Evolutionary conservation across 2,888 invertebrate species (phyloP).

Genomic region (Dioctria linearis): DNA sequence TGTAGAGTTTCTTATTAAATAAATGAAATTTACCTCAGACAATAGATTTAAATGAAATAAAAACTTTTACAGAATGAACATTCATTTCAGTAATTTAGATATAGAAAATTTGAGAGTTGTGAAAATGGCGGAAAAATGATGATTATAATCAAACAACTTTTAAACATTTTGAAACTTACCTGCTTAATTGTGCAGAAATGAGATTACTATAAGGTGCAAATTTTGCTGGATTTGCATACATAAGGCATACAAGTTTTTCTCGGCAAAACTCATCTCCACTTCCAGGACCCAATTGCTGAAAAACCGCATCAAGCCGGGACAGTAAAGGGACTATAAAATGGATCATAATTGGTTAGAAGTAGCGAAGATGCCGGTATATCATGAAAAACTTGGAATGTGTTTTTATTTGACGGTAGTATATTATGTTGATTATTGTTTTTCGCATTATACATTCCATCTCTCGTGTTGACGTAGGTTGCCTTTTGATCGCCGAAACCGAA

Average conservation of each 20-base stretch:
- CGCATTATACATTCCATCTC: constrained; percentile 75
- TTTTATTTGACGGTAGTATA: constrained; percentile 68
- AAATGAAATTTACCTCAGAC: too few species aligned
- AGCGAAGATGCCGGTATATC: constrained; percentile 88
- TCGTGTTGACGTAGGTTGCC: constrained; percentile 76
- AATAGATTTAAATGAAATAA: too few species aligned
- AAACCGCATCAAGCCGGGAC: constrained; percentile 87
- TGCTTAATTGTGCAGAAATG: constrained; percentile 89
- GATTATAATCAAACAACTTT: not conserved
- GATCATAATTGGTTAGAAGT: constrained; percentile 88
- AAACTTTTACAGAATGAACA: too few species aligned
- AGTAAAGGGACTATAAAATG: constrained; percentile 89
- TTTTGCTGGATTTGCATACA: constrained; percentile 90
- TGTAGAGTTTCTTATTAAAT: too few species aligned
- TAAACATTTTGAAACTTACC: constrained; percentile 72
- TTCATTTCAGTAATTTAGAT: too few species aligned
- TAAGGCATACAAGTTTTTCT: constrained; percentile 87
- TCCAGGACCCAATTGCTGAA: constrained; percentile 80
- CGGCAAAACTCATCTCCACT: constrained; percentile 81
- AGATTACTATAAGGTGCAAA: constrained; percentile 92
- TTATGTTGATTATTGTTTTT: constrained; percentile 69
- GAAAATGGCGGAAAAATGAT: too few species aligned
- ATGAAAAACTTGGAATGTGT: constrained; percentile 88
- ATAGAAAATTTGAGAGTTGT: too few species aligned
- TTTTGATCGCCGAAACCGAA: constrained; percentile 77